Conservation (phyloP, 2,797 vertebrate species). For the Smutsia gigantea region DNA sequence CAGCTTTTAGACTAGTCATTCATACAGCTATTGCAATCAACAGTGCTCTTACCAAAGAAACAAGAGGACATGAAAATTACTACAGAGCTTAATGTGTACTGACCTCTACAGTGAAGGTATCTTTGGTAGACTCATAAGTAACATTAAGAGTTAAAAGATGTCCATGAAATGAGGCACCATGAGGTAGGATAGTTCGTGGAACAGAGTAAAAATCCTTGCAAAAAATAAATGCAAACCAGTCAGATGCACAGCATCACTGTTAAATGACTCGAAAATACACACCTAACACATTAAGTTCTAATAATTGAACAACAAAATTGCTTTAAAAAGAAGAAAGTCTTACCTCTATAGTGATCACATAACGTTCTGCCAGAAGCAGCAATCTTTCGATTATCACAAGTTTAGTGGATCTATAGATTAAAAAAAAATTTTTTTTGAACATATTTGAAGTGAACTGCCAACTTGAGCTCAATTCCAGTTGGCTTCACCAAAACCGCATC, state of each 20-base stretch:
- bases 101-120: conserved; percentile 98
- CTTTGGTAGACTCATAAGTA: conserved; percentile 99
- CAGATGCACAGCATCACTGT: neutral
- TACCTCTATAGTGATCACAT: conserved; percentile 99
- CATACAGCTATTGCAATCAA: neutral
- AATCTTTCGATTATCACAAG: conserved; percentile 98
- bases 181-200: conserved; percentile 99
- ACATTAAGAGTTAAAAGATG: conserved; percentile 97
- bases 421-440: neutral
- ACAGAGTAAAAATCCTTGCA: conserved; percentile 97
- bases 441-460: conserved; percentile 25
- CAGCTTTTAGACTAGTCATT: neutral
- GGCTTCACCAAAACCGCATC: conserved; percentile 12
- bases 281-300: neutral
- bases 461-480: neutral
- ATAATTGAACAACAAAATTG: neutral
- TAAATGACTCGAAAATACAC: neutral
- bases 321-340: conserved; percentile 44
- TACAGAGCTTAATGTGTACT: conserved; percentile 26
- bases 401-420: conserved; percentile 94
- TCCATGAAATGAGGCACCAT: conserved; percentile 99
- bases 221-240: conserved; percentile 56
- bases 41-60: neutral
- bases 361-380: conserved; percentile 97
- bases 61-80: neutral